phyloP scores from a whole-genome alignment of 2,113 vertebrate species.

The Colossoma macropomum region DNA sequence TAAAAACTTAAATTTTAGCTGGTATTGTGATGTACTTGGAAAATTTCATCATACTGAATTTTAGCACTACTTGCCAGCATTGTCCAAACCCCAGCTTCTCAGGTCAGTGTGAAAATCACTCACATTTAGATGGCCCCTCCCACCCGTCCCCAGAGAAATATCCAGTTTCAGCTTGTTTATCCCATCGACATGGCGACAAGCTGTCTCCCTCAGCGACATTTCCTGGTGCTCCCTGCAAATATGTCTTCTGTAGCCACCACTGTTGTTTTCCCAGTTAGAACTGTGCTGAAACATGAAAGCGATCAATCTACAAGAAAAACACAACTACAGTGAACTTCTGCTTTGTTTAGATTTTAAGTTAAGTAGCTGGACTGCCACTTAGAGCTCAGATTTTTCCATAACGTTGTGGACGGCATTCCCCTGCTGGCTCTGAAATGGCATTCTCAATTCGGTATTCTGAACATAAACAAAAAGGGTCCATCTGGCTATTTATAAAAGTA shows the following conservation, averaged over 20 bases:
- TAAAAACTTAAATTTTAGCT: not conserved
- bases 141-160: conserved; percentile 7
- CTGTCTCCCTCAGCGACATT: conserved; percentile 45
- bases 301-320: not conserved
- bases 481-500: conserved; percentile 19
- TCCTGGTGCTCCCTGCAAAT: conserved; percentile 47
- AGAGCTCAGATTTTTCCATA: not conserved
- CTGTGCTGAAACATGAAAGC: not conserved
- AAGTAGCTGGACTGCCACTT: not conserved
- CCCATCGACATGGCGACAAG: conserved; percentile 8
- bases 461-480: conserved; percentile 27
- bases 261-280: conserved; percentile 7
- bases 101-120: conserved; percentile 2
- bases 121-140: not conserved
- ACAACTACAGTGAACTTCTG: too few relatives aligned
- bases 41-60: not conserved
- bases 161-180: conserved; percentile 42
- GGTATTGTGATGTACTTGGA: not conserved
- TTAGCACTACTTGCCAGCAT: not conserved
- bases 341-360: not conserved
- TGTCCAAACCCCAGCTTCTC: not conserved
- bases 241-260: conserved; percentile 18
- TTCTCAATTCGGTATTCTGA: conserved; percentile 9
- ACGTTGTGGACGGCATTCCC: not conserved
- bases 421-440: not conserved